These are phyloP conservation scores for Denticeps clupeoides DNA, from an alignment of 2,797 vertebrate genomes.

Conservation along the genomic window DNA sequence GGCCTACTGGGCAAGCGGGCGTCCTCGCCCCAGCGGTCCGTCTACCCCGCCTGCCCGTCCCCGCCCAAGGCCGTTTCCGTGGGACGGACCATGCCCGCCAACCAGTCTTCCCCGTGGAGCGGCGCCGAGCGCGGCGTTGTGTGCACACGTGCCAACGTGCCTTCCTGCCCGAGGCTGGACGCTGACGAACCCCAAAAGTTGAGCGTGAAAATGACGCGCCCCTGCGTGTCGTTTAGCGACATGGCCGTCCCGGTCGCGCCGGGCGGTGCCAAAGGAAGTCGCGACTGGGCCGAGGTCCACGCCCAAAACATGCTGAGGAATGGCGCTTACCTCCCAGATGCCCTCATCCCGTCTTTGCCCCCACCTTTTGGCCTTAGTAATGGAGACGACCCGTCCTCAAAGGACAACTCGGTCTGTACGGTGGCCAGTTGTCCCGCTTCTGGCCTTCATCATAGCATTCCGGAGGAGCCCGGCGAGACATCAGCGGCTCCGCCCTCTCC, in stretches of 20 bases:
- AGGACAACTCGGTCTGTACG: background rate
- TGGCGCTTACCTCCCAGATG: too few species aligned
- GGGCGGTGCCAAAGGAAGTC: too few species aligned
- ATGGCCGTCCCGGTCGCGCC: too few species aligned
- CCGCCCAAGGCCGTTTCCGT: slow-evolving; percentile 27
- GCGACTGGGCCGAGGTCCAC: too few species aligned
- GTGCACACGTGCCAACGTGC: slow-evolving; percentile 38
- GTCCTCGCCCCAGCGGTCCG: slow-evolving; percentile 27
- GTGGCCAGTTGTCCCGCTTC: background rate
- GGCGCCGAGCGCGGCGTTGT: slow-evolving; percentile 46
- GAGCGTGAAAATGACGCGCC: too few species aligned
- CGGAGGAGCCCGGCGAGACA: slow-evolving; percentile 8
- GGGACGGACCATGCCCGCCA: slow-evolving; percentile 54
- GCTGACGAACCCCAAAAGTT: too few species aligned
- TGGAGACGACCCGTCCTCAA: slow-evolving; percentile 7
- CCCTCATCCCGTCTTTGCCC: too few species aligned
- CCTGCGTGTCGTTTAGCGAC: too few species aligned
- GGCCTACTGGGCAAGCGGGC: slow-evolving; percentile 37
- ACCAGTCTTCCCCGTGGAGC: slow-evolving; percentile 54
- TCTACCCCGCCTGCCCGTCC: slow-evolving; percentile 21
- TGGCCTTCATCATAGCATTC: slow-evolving; percentile 10
- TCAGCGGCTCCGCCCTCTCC: slow-evolving; percentile 32
- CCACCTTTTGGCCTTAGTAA: slow-evolving; percentile 43
- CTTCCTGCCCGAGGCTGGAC: slow-evolving; percentile 14
- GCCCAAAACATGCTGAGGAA: too few species aligned